Percentiles rank a stretch among this genome's conserved stretches.
phyloP scores from a whole-genome alignment of 1,140 invertebrate genomes.

The Eumaeus atala region DNA sequence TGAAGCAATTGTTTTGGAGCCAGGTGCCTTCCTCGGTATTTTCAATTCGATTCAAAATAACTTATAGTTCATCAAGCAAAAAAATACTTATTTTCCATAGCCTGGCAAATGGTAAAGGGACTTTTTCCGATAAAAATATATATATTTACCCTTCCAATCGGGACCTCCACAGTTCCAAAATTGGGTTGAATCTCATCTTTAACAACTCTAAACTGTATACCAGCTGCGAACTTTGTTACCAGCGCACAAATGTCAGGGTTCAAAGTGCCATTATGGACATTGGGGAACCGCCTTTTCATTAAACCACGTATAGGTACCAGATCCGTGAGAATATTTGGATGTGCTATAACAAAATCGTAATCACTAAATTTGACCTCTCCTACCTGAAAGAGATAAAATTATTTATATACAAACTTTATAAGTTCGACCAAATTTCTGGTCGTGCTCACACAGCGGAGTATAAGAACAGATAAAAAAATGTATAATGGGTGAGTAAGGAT shows the following conservation, averaged over 20 bases:
- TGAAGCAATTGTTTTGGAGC: too few species aligned
- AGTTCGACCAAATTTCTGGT: too few species aligned
- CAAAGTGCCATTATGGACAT: slow-evolving; percentile 79
- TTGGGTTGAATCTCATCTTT: slow-evolving; percentile 80
- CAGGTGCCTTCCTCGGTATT: too few species aligned
- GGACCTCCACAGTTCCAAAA: slow-evolving; percentile 79
- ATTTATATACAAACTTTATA: too few species aligned
- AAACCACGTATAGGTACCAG: slow-evolving; percentile 82
- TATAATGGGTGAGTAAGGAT: too few species aligned
- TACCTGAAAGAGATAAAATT: slow-evolving; percentile 59
- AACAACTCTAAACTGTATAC: slow-evolving; percentile 78
- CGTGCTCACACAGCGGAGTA: too few species aligned
- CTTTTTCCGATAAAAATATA: neutral
- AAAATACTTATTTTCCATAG: too few species aligned
- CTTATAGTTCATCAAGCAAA: too few species aligned
- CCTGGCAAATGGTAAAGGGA: too few species aligned
- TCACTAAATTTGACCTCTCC: slow-evolving; percentile 81
- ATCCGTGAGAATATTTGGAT: slow-evolving; percentile 85
- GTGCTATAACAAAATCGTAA: slow-evolving; percentile 83
- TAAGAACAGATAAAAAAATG: too few species aligned
- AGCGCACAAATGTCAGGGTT: slow-evolving; percentile 76
- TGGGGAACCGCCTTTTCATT: slow-evolving; percentile 85
- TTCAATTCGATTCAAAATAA: too few species aligned
- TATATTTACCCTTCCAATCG: slow-evolving; percentile 79
- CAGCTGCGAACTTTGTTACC: slow-evolving; percentile 78